Conservation (phyloP, 2,797 vertebrate genomes). For the Poeciliopsis paucimaculata region DNA sequence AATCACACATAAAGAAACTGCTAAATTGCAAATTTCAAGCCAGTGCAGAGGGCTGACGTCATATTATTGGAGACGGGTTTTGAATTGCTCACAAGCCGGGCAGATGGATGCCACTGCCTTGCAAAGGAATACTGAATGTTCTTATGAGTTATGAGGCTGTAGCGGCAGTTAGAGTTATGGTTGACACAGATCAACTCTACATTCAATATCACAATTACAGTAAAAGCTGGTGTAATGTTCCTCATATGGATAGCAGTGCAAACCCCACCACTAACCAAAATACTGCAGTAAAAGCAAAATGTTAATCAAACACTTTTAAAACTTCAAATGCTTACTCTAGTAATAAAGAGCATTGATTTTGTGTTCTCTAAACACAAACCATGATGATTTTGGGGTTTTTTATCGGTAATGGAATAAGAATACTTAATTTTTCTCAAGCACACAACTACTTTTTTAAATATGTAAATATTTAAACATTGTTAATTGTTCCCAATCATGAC, state of each 20-base stretch:
- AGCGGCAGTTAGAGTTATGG: constrained; percentile 77
- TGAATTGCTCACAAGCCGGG: constrained; percentile 59
- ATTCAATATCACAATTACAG: constrained; percentile 84
- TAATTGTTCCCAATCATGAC: background rate
- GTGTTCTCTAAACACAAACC: background rate
- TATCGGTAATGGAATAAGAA: background rate
- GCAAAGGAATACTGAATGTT: constrained; percentile 65
- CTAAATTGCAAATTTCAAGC: constrained; percentile 75
- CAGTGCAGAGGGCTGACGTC: constrained; percentile 68
- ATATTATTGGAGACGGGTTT: constrained; percentile 69
- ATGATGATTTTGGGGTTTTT: background rate
- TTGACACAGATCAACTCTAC: constrained; percentile 79
- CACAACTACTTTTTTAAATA: background rate
- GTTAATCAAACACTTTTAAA: constrained; percentile 34
- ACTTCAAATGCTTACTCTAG: background rate
- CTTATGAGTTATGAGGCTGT: constrained; percentile 74
- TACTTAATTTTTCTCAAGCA: background rate
- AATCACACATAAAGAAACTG: constrained; percentile 79
- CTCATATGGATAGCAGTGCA: constrained; percentile 64
- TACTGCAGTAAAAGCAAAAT: constrained; percentile 41
- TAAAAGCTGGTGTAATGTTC: constrained; percentile 82
- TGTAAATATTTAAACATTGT: background rate
- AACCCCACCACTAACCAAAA: constrained; percentile 52
- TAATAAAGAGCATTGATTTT: background rate
- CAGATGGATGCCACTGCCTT: constrained; percentile 63